Percentiles rank a stretch among this genome's conserved stretches.
Conservation (phyloP, 1,140 invertebrate genomes). For the Papilio polytes region DNA sequence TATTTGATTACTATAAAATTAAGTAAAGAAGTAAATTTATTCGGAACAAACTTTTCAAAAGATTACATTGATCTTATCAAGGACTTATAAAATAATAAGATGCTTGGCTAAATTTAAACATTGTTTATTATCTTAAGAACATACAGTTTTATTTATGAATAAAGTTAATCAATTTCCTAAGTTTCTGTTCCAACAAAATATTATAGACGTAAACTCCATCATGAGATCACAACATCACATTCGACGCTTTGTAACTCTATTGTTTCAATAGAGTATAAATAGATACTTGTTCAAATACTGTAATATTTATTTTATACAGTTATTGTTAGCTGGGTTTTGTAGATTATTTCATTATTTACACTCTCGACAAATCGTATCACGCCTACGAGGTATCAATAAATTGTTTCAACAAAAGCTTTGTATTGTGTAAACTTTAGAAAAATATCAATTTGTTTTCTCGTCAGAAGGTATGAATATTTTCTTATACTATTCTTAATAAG, state of each 20-base stretch:
- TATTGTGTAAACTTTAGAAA: not conserved
- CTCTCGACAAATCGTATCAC: constrained; percentile 7
- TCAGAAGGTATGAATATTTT: constrained; percentile 3
- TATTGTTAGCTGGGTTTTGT: constrained; percentile 1
- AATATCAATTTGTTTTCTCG: not conserved
- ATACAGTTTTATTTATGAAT: not conserved
- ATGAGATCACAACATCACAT: not conserved
- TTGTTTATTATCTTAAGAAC: not conserved
- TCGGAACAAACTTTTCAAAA: not conserved
- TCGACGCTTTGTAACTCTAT: not conserved
- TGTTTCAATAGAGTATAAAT: not conserved
- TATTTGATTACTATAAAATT: too few relatives aligned
- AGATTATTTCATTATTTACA: constrained; percentile 1
- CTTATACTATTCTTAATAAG: not conserved
- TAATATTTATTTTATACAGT: constrained; percentile 10
- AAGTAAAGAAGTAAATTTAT: too few relatives aligned
- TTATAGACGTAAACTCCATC: not conserved
- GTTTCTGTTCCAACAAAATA: too few relatives aligned
- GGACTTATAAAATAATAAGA: not conserved
- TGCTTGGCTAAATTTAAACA: not conserved
- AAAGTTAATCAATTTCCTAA: not conserved
- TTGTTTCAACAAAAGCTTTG: constrained; percentile 19
- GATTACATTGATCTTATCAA: not conserved
- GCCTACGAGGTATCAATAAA: constrained; percentile 14
- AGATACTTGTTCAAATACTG: not conserved